Percentiles rank a stretch among this genome's conserved stretches.
These are phyloP conservation scores for Montipora cactus DNA, from an alignment of 64 coral and sea anemone species.

Conservation along the genomic window DNA sequence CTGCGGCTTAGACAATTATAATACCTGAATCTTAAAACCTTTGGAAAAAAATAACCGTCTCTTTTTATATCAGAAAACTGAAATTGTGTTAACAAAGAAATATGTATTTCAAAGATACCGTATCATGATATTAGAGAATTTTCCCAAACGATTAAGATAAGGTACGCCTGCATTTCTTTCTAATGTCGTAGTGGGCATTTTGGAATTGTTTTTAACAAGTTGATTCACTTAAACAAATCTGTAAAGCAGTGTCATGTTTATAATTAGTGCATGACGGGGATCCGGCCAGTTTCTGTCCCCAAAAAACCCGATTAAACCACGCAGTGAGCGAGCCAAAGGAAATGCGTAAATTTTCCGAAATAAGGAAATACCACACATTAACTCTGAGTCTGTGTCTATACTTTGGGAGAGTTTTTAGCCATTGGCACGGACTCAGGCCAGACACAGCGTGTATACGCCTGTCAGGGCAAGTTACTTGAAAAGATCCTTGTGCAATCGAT, in stretches of 20 bases:
- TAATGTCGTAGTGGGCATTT: neutral
- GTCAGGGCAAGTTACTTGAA: too few species aligned
- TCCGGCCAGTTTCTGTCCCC: neutral
- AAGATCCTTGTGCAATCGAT: neutral
- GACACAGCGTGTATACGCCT: too few species aligned
- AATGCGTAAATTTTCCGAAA: neutral
- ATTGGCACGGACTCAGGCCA: too few species aligned
- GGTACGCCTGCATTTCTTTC: neutral
- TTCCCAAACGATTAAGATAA: neutral
- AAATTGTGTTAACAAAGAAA: neutral
- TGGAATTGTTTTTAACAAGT: conserved; percentile 1
- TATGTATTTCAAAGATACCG: neutral
- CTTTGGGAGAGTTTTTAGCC: too few species aligned
- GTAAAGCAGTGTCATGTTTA: neutral
- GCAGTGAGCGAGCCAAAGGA: neutral
- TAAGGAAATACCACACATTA: neutral
- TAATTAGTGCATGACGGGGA: neutral
- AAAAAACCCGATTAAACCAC: neutral
- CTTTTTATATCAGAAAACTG: neutral
- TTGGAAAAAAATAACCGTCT: neutral
- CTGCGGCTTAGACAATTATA: neutral
- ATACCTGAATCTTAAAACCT: neutral
- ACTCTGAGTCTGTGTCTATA: neutral
- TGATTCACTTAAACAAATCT: conserved; percentile 16
- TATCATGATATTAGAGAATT: neutral